phyloP scores from a whole-genome alignment of 2,113 vertebrate species.

The Zootoca vivipara region DNA sequence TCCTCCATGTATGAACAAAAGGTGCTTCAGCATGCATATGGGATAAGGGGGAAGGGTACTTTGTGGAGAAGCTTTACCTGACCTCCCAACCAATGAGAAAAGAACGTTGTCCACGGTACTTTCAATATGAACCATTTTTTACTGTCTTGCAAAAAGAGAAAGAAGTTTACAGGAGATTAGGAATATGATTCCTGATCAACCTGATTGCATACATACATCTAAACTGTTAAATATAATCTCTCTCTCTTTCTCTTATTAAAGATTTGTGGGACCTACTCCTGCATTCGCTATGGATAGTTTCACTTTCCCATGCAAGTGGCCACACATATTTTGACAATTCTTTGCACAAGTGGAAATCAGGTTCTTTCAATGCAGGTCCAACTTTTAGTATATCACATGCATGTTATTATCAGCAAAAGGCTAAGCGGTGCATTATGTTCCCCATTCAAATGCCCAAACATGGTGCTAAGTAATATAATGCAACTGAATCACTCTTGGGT shows the following conservation, averaged over 20 bases:
- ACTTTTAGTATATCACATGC: background rate
- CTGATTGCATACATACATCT: too few relatives aligned
- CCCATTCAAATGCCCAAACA: background rate
- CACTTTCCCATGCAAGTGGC: background rate
- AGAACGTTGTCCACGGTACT: background rate
- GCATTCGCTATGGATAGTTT: background rate
- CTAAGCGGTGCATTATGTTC: background rate
- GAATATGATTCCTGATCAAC: background rate
- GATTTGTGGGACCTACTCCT: background rate
- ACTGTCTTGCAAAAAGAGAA: background rate
- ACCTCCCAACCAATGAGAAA: background rate
- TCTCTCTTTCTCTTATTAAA: background rate
- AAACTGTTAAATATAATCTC: too few relatives aligned
- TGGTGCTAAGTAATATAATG: background rate
- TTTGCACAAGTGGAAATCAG: background rate
- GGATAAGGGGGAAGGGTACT: background rate
- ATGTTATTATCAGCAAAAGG: background rate
- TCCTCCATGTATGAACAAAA: background rate
- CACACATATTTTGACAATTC: background rate
- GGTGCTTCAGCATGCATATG: background rate
- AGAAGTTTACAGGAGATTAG: background rate
- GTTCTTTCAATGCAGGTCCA: background rate
- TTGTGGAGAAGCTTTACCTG: background rate
- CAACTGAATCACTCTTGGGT: background rate
- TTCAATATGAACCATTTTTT: background rate